A percentile compares a stretch with the other conserved stretches of the same genome.
These are phyloP conservation scores for Trididemnum clinides DNA, from an alignment of 23 tunicate species.

Conservation along the genomic window DNA sequence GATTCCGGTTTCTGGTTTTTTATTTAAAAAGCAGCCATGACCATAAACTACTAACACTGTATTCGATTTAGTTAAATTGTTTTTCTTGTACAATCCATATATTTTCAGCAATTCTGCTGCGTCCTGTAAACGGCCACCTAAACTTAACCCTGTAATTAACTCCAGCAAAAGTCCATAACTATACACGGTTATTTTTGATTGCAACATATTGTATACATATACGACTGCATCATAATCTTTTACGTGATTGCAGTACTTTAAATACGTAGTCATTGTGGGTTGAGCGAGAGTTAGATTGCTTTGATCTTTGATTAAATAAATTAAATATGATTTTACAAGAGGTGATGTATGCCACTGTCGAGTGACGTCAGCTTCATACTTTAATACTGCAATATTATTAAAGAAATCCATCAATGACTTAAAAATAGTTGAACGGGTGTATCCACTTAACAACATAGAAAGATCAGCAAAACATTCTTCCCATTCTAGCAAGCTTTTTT, in stretches of 20 bases:
- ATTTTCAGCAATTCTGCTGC: background rate
- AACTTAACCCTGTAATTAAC: background rate
- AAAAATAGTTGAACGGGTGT: background rate
- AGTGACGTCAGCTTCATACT: background rate
- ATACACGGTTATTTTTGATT: background rate
- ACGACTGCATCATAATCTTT: background rate
- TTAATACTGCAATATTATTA: background rate
- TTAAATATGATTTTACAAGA: background rate
- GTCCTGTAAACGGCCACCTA: background rate
- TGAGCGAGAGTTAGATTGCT: background rate
- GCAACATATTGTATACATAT: background rate
- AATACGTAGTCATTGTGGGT: background rate
- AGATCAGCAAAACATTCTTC: background rate
- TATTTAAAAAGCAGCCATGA: background rate
- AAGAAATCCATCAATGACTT: background rate
- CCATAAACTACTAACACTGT: background rate
- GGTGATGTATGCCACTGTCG: background rate
- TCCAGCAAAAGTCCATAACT: background rate
- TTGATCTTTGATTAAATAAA: background rate
- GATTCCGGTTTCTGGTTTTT: background rate
- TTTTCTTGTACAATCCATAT: background rate
- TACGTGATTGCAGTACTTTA: background rate
- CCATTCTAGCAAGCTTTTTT: background rate
- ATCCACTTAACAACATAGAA: background rate
- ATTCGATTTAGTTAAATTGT: background rate